Conservation (phyloP, 1,140 invertebrate species). For the Homalodisca vitripennis region DNA sequence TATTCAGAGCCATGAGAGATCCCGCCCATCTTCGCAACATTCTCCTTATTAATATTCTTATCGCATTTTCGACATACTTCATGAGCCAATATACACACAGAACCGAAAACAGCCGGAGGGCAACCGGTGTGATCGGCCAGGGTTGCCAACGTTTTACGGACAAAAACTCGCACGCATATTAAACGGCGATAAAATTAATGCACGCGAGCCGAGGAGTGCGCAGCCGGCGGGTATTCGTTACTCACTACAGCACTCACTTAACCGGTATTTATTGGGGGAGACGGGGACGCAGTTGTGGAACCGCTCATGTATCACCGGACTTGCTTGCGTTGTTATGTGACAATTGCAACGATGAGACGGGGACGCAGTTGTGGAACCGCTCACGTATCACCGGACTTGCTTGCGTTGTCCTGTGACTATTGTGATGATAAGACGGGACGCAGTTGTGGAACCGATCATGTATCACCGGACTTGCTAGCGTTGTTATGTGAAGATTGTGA, state of each 20-base stretch:
- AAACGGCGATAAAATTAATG: slow-evolving; percentile 24
- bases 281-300: no score
- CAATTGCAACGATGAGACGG: no score
- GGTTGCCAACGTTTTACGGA: slow-evolving; percentile 8
- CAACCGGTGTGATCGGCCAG: no score
- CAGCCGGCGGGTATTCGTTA: neutral
- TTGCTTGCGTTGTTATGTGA: no score
- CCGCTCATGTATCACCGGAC: no score
- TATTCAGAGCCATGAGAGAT: slow-evolving; percentile 16
- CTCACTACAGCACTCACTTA: neutral
- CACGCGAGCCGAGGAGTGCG: neutral
- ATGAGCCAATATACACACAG: slow-evolving; percentile 26
- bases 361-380: no score
- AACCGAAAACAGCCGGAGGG: slow-evolving; percentile 18
- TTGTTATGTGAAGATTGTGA: no score
- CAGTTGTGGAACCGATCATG: no score
- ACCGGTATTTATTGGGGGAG: neutral
- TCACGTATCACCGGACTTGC: no score
- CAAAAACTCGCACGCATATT: slow-evolving; percentile 23
- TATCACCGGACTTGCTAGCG: no score
- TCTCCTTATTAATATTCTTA: slow-evolving; percentile 24
- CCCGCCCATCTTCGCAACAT: slow-evolving; percentile 19
- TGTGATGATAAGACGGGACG: no score
- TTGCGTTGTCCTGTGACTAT: no score
- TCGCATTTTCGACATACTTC: slow-evolving; percentile 23